phyloP scores from a whole-genome alignment of 2,888 invertebrate genomes.

The Acrobasis consociella region DNA sequence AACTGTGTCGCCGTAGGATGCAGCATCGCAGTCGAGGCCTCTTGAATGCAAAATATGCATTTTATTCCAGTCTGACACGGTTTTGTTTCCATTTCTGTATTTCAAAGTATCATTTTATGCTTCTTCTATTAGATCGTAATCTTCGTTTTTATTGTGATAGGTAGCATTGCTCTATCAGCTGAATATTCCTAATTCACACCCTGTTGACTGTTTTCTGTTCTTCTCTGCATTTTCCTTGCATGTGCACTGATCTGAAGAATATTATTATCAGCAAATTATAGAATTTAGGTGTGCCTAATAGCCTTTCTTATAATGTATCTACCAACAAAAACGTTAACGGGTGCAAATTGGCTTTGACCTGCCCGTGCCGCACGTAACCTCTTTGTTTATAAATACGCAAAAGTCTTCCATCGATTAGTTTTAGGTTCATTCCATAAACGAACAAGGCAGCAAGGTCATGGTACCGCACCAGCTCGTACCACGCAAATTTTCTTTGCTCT shows the following conservation, averaged over 20 bases:
- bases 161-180: too few species aligned
- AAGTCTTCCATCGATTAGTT: slow-evolving; percentile 65
- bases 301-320: background rate
- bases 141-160: too few species aligned
- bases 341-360: slow-evolving; percentile 25
- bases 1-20: slow-evolving; percentile 56
- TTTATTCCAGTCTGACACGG: slow-evolving; percentile 40
- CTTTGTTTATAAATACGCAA: slow-evolving; percentile 53
- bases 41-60: slow-evolving; percentile 50
- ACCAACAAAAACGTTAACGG: background rate
- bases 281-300: too few species aligned
- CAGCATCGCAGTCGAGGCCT: slow-evolving; percentile 43
- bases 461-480: slow-evolving; percentile 78
- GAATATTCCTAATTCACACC: too few species aligned
- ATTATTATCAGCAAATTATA: too few species aligned
- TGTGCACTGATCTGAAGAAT: too few species aligned
- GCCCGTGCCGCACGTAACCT: slow-evolving; percentile 31
- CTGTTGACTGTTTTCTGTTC: too few species aligned
- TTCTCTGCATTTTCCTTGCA: too few species aligned
- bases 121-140: background rate
- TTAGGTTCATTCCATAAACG: slow-evolving; percentile 58
- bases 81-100: slow-evolving; percentile 22
- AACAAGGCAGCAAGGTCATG: slow-evolving; percentile 67
- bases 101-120: background rate
- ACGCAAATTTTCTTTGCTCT: slow-evolving; percentile 61